Conservation (phyloP, 1,140 invertebrate genomes). For the Drosophila ficusphila region DNA sequence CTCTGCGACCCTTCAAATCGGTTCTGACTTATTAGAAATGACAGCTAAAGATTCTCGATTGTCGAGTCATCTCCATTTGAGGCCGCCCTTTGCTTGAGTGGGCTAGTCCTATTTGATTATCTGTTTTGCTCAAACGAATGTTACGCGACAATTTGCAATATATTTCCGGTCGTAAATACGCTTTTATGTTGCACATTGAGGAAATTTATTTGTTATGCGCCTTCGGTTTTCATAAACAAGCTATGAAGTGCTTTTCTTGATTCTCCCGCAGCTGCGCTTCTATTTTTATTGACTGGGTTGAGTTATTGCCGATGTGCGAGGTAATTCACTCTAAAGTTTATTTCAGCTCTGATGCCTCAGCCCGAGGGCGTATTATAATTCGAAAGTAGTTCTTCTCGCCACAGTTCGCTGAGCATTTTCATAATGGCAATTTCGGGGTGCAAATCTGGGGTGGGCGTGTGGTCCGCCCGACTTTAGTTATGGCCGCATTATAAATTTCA, state of each 20-base stretch:
- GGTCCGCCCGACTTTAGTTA: constrained; percentile 51
- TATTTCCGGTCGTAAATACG: constrained; percentile 56
- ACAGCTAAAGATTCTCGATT: constrained; percentile 16
- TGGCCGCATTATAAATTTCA: constrained; percentile 74
- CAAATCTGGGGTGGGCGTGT: constrained; percentile 39
- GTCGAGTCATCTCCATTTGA: constrained; percentile 33
- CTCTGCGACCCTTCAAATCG: neutral
- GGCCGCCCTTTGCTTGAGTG: neutral
- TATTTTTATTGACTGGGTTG: constrained; percentile 28
- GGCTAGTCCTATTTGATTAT: constrained; percentile 29
- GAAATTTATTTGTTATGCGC: constrained; percentile 47
- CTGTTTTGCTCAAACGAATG: constrained; percentile 35
- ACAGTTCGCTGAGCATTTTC: constrained; percentile 55
- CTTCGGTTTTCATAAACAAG: constrained; percentile 45
- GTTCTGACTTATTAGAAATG: constrained; percentile 20
- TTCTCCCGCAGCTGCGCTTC: constrained; percentile 21
- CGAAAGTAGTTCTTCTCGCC: constrained; percentile 47
- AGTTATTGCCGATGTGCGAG: constrained; percentile 28
- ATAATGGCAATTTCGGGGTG: constrained; percentile 69
- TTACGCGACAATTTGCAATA: constrained; percentile 55
- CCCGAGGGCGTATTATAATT: constrained; percentile 44
- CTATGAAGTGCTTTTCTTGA: neutral
- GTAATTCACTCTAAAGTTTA: constrained; percentile 26
- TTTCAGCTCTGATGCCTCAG: constrained; percentile 12
- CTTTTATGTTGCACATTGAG: constrained; percentile 45